These are phyloP conservation scores for Hylaeus volcanicus DNA, from an alignment of 1,140 invertebrate genomes.

Conservation along the genomic window DNA sequence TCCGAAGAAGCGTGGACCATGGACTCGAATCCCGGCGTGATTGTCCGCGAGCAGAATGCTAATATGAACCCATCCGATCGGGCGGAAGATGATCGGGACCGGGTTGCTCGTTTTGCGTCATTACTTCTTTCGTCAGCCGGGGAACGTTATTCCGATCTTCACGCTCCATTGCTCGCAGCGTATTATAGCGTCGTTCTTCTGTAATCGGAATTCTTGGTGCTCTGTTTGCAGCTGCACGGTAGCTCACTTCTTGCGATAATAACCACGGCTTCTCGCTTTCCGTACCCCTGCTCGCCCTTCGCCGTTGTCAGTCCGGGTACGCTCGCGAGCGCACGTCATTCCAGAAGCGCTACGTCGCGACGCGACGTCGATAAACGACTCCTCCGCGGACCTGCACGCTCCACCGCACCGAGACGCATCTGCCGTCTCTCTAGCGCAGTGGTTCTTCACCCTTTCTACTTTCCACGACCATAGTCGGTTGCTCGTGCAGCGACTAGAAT, in stretches of 20 bases:
- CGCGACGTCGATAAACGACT: slow-evolving; percentile 2
- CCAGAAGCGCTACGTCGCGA: not conserved
- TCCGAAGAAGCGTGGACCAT: no score
- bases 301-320: not conserved
- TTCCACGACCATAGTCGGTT: no score
- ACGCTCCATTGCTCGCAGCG: slow-evolving; percentile 20
- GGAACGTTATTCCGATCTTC: slow-evolving; percentile 39
- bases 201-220: slow-evolving; percentile 6
- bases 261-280: not conserved
- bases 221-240: slow-evolving; percentile 15
- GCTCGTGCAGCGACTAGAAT: no score
- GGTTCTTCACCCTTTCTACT: no score
- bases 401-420: not conserved
- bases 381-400: not conserved
- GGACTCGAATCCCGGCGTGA: not conserved
- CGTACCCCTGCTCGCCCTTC: not conserved
- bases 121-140: slow-evolving; percentile 3
- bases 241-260: slow-evolving; percentile 22
- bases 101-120: slow-evolving; percentile 25
- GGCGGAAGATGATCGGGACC: slow-evolving; percentile 2
- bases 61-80: slow-evolving; percentile 4
- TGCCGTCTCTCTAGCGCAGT: not conserved
- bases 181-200: slow-evolving; percentile 34
- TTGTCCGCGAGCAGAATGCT: not conserved
- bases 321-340: not conserved